Evolutionary conservation across 53 echinoderm and acorn worm species (phyloP).

Genomic region (Actinopyga echinites): DNA sequence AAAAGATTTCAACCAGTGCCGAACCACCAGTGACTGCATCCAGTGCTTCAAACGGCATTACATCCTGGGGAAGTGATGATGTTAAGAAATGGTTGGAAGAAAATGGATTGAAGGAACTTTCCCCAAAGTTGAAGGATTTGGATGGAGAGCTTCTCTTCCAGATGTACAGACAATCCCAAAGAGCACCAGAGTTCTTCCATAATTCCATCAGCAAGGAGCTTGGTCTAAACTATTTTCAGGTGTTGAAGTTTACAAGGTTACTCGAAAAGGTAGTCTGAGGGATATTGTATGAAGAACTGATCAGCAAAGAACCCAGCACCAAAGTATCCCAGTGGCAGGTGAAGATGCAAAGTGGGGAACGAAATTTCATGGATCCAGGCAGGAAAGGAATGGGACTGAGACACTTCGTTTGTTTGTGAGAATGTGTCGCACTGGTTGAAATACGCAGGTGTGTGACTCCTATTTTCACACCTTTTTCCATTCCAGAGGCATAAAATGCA

Average conservation of each 20-base stretch:
- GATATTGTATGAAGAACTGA: too few relatives aligned
- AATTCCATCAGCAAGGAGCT: slow-evolving; percentile 64
- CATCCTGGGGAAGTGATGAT: slow-evolving; percentile 60
- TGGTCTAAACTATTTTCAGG: slow-evolving; percentile 59
- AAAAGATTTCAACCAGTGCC: not conserved
- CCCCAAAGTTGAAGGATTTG: slow-evolving; percentile 50
- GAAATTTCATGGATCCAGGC: too few relatives aligned
- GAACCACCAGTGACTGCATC: not conserved
- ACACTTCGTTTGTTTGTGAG: too few relatives aligned
- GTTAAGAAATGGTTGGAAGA: slow-evolving; percentile 77
- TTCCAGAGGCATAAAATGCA: too few relatives aligned
- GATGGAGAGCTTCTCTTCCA: slow-evolving; percentile 81
- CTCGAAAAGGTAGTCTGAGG: slow-evolving; percentile 66
- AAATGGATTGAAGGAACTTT: slow-evolving; percentile 50
- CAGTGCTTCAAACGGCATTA: slow-evolving; percentile 7
- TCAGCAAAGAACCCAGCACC: too few relatives aligned
- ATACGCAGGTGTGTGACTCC: too few relatives aligned
- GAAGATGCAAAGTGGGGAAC: too few relatives aligned
- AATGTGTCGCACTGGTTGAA: too few relatives aligned
- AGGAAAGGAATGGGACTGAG: too few relatives aligned
- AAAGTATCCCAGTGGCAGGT: too few relatives aligned
- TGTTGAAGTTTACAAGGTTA: slow-evolving; percentile 72
- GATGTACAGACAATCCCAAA: slow-evolving; percentile 79
- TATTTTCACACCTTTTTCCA: too few relatives aligned
- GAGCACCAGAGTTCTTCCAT: slow-evolving; percentile 91